Conservation (phyloP, 2,888 invertebrate species). For the Stenchaetothrips biformis region DNA sequence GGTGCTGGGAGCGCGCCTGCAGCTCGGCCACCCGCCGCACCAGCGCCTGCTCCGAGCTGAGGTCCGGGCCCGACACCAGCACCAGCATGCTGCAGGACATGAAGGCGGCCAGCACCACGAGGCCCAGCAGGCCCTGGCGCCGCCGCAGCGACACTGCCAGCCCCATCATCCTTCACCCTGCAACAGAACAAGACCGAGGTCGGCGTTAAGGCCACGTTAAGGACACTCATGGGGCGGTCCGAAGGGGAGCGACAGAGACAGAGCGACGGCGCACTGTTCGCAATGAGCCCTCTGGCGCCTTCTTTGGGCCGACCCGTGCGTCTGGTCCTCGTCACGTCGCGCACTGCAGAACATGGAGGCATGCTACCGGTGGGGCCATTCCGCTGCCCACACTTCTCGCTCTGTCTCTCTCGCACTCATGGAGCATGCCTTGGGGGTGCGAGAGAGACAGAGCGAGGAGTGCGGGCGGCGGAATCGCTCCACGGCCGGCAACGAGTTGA, state of each 20-base stretch:
- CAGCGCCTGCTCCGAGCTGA: constrained; percentile 60
- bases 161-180: constrained; percentile 11
- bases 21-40: constrained; percentile 69
- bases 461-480: too few species aligned
- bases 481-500: not conserved
- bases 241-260: too few species aligned
- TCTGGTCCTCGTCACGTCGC: not conserved
- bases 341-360: not conserved
- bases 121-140: constrained; percentile 11
- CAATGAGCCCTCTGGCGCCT: too few species aligned
- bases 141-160: constrained; percentile 16
- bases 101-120: constrained; percentile 10
- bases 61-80: constrained; percentile 47
- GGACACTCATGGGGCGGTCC: not conserved
- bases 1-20: constrained; percentile 69
- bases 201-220: not conserved
- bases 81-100: constrained; percentile 15
- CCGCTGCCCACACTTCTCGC: too few species aligned
- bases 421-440: too few species aligned
- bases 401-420: too few species aligned
- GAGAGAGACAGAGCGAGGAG: too few species aligned
- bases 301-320: not conserved
- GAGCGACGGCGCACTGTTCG: too few species aligned
- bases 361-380: not conserved
- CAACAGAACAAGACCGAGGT: not conserved